Percentiles rank a stretch among this genome's conserved stretches.
Evolutionary conservation across 1,140 invertebrate genomes (phyloP).

Genomic region (Holotrichia oblita): DNA sequence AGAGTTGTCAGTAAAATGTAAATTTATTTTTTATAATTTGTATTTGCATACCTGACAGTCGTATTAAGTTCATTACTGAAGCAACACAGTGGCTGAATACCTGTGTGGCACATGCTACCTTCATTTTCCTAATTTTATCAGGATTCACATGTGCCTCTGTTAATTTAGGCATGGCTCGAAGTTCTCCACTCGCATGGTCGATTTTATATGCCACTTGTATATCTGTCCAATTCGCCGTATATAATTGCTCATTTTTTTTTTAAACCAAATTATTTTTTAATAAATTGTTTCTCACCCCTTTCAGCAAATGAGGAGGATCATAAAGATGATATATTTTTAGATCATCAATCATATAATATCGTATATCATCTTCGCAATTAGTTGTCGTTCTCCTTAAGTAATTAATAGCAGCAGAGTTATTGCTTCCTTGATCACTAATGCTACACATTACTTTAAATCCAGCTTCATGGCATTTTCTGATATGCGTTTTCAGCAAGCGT

Average conservation of each 20-base stretch:
- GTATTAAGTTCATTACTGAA: neutral
- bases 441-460: neutral
- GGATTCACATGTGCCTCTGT: constrained; percentile 28
- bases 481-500: neutral
- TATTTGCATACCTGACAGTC: neutral
- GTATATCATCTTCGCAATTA: neutral
- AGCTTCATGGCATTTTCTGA: neutral
- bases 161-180: constrained; percentile 40
- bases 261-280: neutral
- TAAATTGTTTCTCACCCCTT: neutral
- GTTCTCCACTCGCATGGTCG: neutral
- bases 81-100: constrained; percentile 41
- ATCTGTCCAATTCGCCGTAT: neutral
- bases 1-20: neutral
- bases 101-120: constrained; percentile 35
- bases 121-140: constrained; percentile 43
- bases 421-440: neutral
- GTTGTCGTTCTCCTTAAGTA: neutral
- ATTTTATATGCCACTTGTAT: neutral
- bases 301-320: neutral
- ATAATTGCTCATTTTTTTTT: neutral
- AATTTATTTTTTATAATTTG: neutral
- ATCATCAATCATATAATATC: neutral
- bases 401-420: neutral
- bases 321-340: neutral